phyloP scores from a whole-genome alignment of 37 sponge, comb jelly and placozoan genomes.

The Chondrilla cf. caribensis region DNA sequence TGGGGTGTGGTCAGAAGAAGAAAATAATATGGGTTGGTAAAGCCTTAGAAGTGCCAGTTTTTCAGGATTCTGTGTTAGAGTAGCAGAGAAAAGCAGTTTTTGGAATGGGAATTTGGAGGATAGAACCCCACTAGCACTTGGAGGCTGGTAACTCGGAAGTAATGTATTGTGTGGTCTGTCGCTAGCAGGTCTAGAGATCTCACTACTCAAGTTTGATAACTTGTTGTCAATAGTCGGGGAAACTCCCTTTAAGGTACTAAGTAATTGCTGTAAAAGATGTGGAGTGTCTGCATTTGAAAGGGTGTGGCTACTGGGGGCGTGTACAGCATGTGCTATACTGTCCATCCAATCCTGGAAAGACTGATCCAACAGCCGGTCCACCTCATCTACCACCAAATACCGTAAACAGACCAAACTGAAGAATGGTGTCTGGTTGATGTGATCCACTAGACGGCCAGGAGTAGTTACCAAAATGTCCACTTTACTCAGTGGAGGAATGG shows the following conservation, averaged over 20 bases:
- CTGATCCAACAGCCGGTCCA: slow-evolving; percentile 82
- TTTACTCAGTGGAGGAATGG: slow-evolving; percentile 33
- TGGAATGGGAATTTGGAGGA: slow-evolving; percentile 37
- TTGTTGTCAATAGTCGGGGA: neutral
- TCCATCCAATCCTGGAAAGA: slow-evolving; percentile 79
- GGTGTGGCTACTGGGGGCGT: no score
- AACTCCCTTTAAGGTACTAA: neutral
- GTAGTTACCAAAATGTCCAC: slow-evolving; percentile 83
- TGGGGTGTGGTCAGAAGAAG: neutral
- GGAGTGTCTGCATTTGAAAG: no score
- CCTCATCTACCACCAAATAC: slow-evolving; percentile 93
- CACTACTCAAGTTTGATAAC: neutral
- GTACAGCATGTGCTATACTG: slow-evolving; percentile 32
- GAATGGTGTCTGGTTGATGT: slow-evolving; percentile 20
- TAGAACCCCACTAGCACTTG: slow-evolving; percentile 1
- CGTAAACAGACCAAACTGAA: slow-evolving; percentile 56
- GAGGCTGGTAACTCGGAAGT: neutral
- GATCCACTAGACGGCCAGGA: slow-evolving; percentile 85
- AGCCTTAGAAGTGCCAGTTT: slow-evolving; percentile 72
- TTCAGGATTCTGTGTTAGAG: slow-evolving; percentile 86
- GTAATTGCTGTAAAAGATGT: neutral
- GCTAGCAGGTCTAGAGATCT: neutral
- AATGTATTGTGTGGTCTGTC: neutral
- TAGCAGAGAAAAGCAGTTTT: slow-evolving; percentile 97
- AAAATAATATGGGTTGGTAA: slow-evolving; percentile 72